Evolutionary conservation across 2,888 invertebrate species (phyloP).

Genomic region (Drosophila mimetica): DNA sequence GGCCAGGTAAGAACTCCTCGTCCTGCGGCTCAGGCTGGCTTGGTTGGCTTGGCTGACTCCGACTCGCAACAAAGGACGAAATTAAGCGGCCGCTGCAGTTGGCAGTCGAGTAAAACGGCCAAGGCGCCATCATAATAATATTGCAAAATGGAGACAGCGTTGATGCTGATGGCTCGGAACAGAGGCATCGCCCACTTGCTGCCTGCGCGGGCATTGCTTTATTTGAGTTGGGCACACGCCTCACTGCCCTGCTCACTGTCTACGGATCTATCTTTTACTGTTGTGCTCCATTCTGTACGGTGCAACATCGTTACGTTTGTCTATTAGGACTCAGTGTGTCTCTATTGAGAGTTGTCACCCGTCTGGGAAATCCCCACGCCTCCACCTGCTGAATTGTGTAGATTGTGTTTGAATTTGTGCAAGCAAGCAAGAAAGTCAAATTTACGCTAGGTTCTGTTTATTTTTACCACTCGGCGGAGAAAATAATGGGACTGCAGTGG

Average conservation of each 20-base stretch:
- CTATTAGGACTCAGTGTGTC: conserved; percentile 67
- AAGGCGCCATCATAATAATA: conserved; percentile 76
- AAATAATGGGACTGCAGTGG: conserved; percentile 13
- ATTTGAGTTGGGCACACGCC: conserved; percentile 48
- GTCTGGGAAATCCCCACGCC: conserved; percentile 41
- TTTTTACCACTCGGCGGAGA: conserved; percentile 3
- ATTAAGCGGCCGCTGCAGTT: conserved; percentile 73
- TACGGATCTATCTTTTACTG: conserved; percentile 30
- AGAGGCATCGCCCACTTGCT: conserved; percentile 26
- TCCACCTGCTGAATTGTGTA: conserved; percentile 49
- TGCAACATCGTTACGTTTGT: conserved; percentile 73
- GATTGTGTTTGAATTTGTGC: conserved; percentile 66
- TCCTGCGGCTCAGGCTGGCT: neutral
- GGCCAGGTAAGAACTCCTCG: conserved; percentile 45
- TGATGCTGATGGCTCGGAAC: conserved; percentile 54
- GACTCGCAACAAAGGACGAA: conserved; percentile 73
- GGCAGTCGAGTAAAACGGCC: conserved; percentile 69
- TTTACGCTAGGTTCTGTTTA: conserved; percentile 53
- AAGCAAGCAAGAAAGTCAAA: conserved; percentile 70
- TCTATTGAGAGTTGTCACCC: conserved; percentile 58
- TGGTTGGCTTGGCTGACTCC: conserved; percentile 44
- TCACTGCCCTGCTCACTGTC: conserved; percentile 63
- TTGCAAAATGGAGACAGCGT: conserved; percentile 61
- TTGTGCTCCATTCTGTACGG: conserved; percentile 42
- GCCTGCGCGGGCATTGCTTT: conserved; percentile 26